phyloP scores from a whole-genome alignment of 2,888 invertebrate genomes.

The Argyresthia goedartella region DNA sequence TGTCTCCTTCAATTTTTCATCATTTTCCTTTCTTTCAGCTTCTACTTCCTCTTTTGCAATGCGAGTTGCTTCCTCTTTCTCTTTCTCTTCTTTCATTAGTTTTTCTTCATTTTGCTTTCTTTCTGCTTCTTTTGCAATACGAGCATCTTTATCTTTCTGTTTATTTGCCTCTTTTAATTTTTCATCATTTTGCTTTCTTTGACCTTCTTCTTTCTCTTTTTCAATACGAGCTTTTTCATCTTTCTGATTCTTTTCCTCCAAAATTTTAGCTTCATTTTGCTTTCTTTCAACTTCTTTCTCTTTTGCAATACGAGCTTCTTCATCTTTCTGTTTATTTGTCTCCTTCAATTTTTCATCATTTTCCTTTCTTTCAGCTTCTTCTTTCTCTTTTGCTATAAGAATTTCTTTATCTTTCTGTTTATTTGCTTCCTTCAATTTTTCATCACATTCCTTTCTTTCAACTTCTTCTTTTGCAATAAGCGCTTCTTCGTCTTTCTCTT shows the following conservation, averaged over 20 bases:
- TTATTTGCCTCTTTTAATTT: neutral
- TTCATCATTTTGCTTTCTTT: too few species aligned
- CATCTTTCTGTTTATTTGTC: neutral
- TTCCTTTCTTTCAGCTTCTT: slow-evolving; percentile 4
- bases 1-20: slow-evolving; percentile 10
- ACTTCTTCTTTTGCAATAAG: slow-evolving; percentile 11
- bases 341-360: slow-evolving; percentile 6
- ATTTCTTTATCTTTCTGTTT: too few species aligned
- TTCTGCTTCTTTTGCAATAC: neutral
- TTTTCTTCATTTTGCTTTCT: neutral
- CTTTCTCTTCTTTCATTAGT: slow-evolving; percentile 8
- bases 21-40: neutral
- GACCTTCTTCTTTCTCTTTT: neutral
- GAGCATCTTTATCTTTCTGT: neutral
- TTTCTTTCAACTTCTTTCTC: slow-evolving; percentile 8
- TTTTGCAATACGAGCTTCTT: slow-evolving; percentile 8
- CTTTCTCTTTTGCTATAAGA: too few species aligned
- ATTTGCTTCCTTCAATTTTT: neutral
- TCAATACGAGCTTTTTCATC: neutral
- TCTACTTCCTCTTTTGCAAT: neutral
- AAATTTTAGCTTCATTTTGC: neutral
- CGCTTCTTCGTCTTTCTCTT: slow-evolving; percentile 10
- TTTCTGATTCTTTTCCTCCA: slow-evolving; percentile 7
- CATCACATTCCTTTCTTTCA: slow-evolving; percentile 6
- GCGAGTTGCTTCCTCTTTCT: slow-evolving; percentile 13